These are phyloP conservation scores for Harlomillsia oculata DNA, from an alignment of 1,140 invertebrate species.

Conservation along the genomic window DNA sequence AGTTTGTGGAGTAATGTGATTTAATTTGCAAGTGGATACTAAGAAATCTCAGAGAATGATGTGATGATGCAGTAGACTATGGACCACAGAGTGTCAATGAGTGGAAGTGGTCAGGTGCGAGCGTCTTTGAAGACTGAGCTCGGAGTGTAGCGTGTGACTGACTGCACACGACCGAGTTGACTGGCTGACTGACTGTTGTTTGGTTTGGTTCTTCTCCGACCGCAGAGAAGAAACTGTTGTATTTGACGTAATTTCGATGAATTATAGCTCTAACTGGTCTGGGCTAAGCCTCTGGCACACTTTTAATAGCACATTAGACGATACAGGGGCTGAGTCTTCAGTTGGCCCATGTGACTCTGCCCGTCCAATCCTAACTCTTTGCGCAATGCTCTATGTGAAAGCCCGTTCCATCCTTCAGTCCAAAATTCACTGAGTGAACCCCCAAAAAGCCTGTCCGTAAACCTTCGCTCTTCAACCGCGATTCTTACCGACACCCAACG, in stretches of 20 bases:
- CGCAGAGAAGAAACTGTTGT: conserved; percentile 32
- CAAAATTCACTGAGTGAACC: conserved; percentile 15
- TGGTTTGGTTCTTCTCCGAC: conserved; percentile 25
- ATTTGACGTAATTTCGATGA: conserved; percentile 41
- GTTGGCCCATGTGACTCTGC: conserved; percentile 25
- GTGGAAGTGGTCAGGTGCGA: no score
- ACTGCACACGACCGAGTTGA: not conserved
- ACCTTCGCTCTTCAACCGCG: no score
- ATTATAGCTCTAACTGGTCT: conserved; percentile 39
- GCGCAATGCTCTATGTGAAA: conserved; percentile 21
- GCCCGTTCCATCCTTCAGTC: conserved; percentile 13
- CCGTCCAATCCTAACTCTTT: conserved; percentile 5
- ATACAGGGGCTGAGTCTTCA: conserved; percentile 27
- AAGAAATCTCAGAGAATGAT: no score
- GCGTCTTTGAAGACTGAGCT: no score
- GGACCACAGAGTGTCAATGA: no score
- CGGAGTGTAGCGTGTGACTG: no score
- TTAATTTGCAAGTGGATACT: no score
- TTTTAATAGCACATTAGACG: conserved; percentile 42
- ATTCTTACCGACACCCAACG: conserved; percentile 21
- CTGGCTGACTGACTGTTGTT: conserved; percentile 21
- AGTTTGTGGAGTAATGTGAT: no score
- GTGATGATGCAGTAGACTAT: no score
- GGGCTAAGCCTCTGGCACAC: conserved; percentile 39
- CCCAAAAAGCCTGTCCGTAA: conserved; percentile 10